Percentiles rank a stretch among this genome's conserved stretches.
Conservation (phyloP, 2,797 vertebrate genomes). For the Sebastes aleutianus region DNA sequence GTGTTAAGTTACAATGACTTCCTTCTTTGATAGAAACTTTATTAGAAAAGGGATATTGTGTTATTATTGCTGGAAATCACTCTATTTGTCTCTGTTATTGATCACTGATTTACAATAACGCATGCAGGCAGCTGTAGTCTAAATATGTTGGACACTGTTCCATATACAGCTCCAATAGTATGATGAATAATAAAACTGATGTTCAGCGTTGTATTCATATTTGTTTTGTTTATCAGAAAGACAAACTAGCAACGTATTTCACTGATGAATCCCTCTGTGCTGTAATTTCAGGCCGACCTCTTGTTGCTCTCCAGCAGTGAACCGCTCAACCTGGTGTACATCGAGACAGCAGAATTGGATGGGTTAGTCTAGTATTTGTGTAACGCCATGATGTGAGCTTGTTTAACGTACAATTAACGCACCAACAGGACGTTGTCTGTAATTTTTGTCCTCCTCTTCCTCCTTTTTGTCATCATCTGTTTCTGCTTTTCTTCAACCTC, state of each 20-base stretch:
- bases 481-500: neutral
- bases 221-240: neutral
- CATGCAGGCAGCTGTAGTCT: neutral
- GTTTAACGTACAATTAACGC: neutral
- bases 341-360: constrained; percentile 94
- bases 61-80: neutral
- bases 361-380: constrained; percentile 83
- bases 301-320: constrained; percentile 95
- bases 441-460: neutral
- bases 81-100: neutral
- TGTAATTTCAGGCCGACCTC: constrained; percentile 87
- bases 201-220: neutral
- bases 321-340: constrained; percentile 90
- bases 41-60: neutral
- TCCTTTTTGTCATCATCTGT: neutral
- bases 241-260: neutral
- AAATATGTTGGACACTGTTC: neutral
- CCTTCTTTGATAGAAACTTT: neutral
- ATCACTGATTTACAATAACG: neutral
- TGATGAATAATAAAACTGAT: neutral
- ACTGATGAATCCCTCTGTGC: constrained; percentile 36
- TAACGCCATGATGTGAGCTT: neutral
- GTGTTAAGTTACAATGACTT: neutral
- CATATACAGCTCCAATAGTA: neutral
- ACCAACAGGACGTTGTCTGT: neutral